Evolutionary conservation across 2,797 vertebrate genomes (phyloP), one percentile per base, ranked within the genome.

Genomic region (Picus viridis): DNA sequence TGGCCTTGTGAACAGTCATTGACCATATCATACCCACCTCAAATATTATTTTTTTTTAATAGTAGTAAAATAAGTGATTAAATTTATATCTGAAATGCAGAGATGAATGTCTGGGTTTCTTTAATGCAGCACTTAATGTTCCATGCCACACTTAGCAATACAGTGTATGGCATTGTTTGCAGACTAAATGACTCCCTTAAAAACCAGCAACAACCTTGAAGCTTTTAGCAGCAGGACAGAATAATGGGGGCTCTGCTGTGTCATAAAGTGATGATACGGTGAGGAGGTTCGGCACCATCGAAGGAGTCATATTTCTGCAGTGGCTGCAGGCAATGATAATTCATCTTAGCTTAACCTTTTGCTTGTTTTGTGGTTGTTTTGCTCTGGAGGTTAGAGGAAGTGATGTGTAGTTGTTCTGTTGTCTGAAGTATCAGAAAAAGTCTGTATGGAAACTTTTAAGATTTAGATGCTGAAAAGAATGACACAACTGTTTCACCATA

Each of bases 71-170:
- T 61, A n/a, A 78, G 64, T 58, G 63, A 78, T 51, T 22, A 84
- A 89, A 6, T 56, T 89, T 83, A 16, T 72, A 59, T 39, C 73
- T 83, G 69, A 68, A 89, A 72, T 72, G 54, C 26, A 58, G 22
- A 86, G 75, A 77, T 86, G 87, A 90, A 47, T 59, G 63, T 32
- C 75, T 84, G 87, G 19, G 30, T 92, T 90, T 90, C 77, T 93
- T 90, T 87, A 88, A 72, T 72, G 88, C 51, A 83, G 74, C 89
- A 88, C 79, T 88, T 73, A 74, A 80, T 86, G 83, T 90, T 91
- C 71, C 34, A 2, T 57, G 57, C 72, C 86, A 88, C 53, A 89
- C 64, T 77, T 90, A 84, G 75, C 59, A 89, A 45, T 76, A 64
- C 61, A 58, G 47, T 20, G 9, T 64, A 59, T 56, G 51, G 72